Percentiles rank a stretch among this genome's conserved stretches.
phyloP scores from a whole-genome alignment of 1,140 invertebrate species.

The Brachionus rubens region DNA sequence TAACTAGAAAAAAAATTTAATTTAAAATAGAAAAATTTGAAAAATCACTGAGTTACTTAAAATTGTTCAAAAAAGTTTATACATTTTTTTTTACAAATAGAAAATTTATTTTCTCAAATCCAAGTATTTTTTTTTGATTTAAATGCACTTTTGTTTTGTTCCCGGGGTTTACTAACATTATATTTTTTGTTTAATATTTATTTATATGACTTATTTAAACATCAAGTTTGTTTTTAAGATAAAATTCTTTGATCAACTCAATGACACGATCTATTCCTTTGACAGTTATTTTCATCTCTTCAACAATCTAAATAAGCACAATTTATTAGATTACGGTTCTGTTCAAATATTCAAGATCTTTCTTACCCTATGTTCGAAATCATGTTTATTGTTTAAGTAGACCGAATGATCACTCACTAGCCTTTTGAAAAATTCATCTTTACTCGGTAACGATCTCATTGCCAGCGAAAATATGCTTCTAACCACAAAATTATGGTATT shows the following conservation, averaged over 20 bases:
- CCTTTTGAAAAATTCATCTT: slow-evolving; percentile 30
- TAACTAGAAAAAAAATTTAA: too few species aligned
- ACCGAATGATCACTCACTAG: slow-evolving; percentile 12
- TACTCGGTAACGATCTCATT: slow-evolving; percentile 43
- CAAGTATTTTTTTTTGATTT: too few species aligned
- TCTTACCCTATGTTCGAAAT: background rate
- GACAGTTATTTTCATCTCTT: slow-evolving; percentile 42
- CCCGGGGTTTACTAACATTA: too few species aligned
- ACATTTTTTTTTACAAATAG: too few species aligned
- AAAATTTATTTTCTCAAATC: too few species aligned
- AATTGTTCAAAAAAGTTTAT: too few species aligned
- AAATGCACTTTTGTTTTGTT: too few species aligned
- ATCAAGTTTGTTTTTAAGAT: slow-evolving; percentile 36
- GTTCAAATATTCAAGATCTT: too few species aligned
- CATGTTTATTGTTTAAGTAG: background rate
- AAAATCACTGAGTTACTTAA: too few species aligned
- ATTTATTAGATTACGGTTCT: too few species aligned
- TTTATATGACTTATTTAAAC: background rate
- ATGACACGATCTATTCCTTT: slow-evolving; percentile 25
- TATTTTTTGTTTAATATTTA: background rate
- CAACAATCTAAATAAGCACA: background rate
- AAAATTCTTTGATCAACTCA: slow-evolving; percentile 37
- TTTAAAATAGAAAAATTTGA: too few species aligned
- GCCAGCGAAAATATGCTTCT: slow-evolving; percentile 47
- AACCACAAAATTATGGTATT: slow-evolving; percentile 48